Conservation (phyloP, 2,113 vertebrate species). For the Telmatochromis sp. region DNA sequence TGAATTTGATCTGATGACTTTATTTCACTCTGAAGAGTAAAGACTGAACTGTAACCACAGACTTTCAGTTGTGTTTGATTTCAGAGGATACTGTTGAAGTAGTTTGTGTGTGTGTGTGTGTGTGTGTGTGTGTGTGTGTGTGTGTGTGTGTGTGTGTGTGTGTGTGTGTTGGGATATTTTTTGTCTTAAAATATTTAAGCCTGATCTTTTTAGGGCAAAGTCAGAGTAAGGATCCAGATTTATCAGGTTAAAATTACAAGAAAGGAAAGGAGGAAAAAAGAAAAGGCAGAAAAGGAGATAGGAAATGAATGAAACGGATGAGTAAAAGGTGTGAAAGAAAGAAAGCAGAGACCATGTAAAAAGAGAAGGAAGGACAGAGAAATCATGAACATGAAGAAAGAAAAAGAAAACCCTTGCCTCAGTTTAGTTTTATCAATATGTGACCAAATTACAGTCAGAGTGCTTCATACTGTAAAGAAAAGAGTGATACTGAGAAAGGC, state of each 20-base stretch:
- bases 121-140: background rate
- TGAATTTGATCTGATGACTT: background rate
- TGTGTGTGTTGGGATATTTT: background rate
- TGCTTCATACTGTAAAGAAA: background rate
- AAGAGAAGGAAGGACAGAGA: background rate
- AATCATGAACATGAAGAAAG: background rate
- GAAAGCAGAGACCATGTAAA: background rate
- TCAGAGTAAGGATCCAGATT: background rate
- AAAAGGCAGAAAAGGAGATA: background rate
- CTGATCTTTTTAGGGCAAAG: background rate
- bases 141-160: background rate
- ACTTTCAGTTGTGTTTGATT: background rate
- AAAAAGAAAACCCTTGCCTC: background rate
- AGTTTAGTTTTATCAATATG: background rate
- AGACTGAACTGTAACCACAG: background rate
- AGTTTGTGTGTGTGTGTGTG: background rate
- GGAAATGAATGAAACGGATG: background rate
- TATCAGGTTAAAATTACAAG: background rate
- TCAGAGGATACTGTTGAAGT: background rate
- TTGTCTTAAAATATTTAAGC: background rate
- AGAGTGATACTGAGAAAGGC: background rate
- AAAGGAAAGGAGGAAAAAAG: background rate
- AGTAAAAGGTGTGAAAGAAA: background rate
- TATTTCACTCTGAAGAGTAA: background rate
- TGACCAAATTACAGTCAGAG: background rate